Percentiles rank a stretch among this genome's conserved stretches.
phyloP scores from a whole-genome alignment of 1,140 invertebrate genomes.

The Drosophila watanabei region DNA sequence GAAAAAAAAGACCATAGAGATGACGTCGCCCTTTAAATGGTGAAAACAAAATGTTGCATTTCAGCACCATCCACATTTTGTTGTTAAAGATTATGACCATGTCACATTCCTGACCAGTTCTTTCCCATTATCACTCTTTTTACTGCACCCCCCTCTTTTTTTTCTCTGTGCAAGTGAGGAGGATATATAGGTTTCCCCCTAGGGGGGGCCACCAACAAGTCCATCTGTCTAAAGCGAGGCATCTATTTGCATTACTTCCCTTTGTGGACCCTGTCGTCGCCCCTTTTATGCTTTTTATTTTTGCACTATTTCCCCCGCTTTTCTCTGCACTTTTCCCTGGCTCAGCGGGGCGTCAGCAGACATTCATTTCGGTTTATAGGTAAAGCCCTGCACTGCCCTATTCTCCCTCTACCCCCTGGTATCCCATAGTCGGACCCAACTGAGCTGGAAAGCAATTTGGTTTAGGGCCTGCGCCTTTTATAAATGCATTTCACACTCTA shows the following conservation, averaged over 20 bases:
- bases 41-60: conserved; percentile 16
- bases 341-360: conserved; percentile 32
- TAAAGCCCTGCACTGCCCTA: conserved; percentile 13
- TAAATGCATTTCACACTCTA: conserved; percentile 70
- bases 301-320: not conserved
- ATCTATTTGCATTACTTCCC: conserved; percentile 71
- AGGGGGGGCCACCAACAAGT: conserved; percentile 10
- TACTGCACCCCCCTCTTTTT: not conserved
- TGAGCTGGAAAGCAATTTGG: conserved; percentile 72
- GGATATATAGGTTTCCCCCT: conserved; percentile 13
- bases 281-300: not conserved
- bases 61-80: conserved; percentile 3
- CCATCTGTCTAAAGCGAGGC: conserved; percentile 42
- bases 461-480: conserved; percentile 40
- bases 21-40: not conserved
- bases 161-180: conserved; percentile 32
- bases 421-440: not conserved
- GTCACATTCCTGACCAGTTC: conserved; percentile 10
- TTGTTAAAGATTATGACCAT: conserved; percentile 7
- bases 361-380: conserved; percentile 79
- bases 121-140: conserved; percentile 5
- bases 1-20: not conserved
- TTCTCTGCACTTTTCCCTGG: conserved; percentile 3
- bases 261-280: not conserved
- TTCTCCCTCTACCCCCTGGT: not conserved